Evolutionary conservation across 1,140 invertebrate species (phyloP), one percentile per base, ranked within the genome.

Genomic region (Artemia franciscana): DNA sequence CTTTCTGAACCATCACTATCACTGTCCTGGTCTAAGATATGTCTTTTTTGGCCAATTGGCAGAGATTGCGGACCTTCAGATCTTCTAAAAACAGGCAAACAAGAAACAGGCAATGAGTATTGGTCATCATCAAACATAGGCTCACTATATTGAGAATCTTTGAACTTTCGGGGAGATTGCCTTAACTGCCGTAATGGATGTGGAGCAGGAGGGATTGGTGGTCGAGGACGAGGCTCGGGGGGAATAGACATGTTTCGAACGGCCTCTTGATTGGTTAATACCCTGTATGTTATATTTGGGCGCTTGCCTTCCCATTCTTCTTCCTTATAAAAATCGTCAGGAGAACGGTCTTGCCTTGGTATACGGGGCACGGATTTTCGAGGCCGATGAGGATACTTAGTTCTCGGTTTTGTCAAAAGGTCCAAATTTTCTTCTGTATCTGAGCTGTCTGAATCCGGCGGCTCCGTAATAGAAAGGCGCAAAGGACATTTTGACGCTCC

Each of bases 301-400:
- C 39, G 39, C 21, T 51, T 51, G 39, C 39, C 21, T 51, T 51
- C 39, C 39, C 39, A 51, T 51, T 51, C 39, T 51, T 51, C 39
- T 51, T 51, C 39, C 12, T 12, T 12, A 2, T 51, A 18, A 3
- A 51, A 51, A 51, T 51, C 39, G 12, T 51, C 39, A 51, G 21
- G 39, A 62, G 63, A 58, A 67, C 64, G 39, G 68, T 66, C 59
- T 67, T 67, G 7, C 18, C 59, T 63, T 7, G 65, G 26, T 24
- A 63, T 66, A 65, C 66, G 60, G 21, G 12, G 39, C 1, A 12
- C 39, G 2, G 39, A 51, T 18, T 68, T 61, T 28, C 72, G 62
- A 24, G 73, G 69, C 64, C 79, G 77, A 67, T 82, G 80, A 5
- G 78, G 78, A 67, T 84, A 81, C 70, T 84, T 84, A 4, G 79